Evolutionary conservation across 1,140 invertebrate species (phyloP).

Genomic region (Oscheius sp.): DNA sequence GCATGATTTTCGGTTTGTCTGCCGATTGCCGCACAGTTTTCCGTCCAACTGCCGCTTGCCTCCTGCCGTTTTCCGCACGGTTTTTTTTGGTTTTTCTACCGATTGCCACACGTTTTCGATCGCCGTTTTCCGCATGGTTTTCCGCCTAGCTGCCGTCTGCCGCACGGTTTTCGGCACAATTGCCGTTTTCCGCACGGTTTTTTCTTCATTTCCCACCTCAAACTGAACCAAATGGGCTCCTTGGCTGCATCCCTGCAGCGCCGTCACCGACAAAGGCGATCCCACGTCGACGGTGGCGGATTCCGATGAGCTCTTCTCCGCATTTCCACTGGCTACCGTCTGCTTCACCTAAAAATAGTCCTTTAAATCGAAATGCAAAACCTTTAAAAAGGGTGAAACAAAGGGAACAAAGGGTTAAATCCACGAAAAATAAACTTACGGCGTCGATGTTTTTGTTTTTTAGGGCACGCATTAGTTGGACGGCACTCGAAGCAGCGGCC

Average conservation of each 20-base stretch:
- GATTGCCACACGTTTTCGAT: neutral
- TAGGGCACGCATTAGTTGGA: constrained; percentile 66
- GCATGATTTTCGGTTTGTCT: too few species aligned
- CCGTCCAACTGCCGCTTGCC: too few species aligned
- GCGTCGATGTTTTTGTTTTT: constrained; percentile 64
- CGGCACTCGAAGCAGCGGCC: constrained; percentile 82
- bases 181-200: too few species aligned
- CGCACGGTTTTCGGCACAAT: too few species aligned
- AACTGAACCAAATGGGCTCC: constrained; percentile 36
- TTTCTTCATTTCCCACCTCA: too few species aligned
- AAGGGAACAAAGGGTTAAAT: neutral
- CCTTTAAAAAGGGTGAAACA: too few species aligned
- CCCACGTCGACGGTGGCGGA: neutral
- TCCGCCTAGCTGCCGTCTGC: too few species aligned
- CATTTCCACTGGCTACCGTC: neutral
- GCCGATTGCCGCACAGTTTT: too few species aligned
- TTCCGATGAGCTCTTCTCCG: neutral
- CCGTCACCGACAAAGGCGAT: constrained; percentile 8
- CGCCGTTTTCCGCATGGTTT: too few species aligned
- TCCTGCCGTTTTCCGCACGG: too few species aligned
- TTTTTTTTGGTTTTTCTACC: neutral
- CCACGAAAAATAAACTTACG: constrained; percentile 47
- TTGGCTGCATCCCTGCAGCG: constrained; percentile 25
- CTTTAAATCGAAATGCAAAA: neutral
- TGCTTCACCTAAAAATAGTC: neutral